phyloP scores from a whole-genome alignment of 2,888 invertebrate species.

The Chrysolina oricalcia region DNA sequence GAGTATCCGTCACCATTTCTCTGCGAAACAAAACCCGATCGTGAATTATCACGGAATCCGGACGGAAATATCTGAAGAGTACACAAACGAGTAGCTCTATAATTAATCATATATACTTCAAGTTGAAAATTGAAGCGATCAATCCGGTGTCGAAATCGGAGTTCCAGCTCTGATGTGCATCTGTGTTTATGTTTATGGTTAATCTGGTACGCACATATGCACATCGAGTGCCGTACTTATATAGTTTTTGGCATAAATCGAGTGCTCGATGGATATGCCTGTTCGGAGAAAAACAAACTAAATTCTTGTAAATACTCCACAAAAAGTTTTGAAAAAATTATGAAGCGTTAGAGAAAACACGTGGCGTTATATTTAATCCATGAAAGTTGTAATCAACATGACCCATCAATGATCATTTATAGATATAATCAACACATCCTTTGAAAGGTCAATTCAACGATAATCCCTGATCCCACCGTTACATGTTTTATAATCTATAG shows the following conservation, averaged over 20 bases:
- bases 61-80: slow-evolving; percentile 21
- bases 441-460: no score
- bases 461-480: no score
- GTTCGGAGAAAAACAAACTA: background rate
- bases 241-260: background rate
- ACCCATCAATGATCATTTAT: no score
- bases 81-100: slow-evolving; percentile 14
- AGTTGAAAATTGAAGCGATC: slow-evolving; percentile 15
- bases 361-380: no score
- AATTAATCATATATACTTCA: slow-evolving; percentile 22
- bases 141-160: slow-evolving; percentile 16
- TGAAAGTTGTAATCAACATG: no score
- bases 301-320: no score
- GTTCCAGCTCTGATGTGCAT: slow-evolving; percentile 18
- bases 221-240: background rate
- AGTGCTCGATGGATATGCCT: background rate
- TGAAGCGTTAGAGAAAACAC: no score
- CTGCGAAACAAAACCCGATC: slow-evolving; percentile 9
- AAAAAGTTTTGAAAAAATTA: no score
- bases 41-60: slow-evolving; percentile 16
- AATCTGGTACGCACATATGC: background rate
- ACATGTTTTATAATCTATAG: no score
- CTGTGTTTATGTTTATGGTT: slow-evolving; percentile 14
- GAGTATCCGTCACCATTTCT: background rate
- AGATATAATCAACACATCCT: no score